phyloP scores from a whole-genome alignment of 2,113 vertebrate species.

The Nicator chloris region DNA sequence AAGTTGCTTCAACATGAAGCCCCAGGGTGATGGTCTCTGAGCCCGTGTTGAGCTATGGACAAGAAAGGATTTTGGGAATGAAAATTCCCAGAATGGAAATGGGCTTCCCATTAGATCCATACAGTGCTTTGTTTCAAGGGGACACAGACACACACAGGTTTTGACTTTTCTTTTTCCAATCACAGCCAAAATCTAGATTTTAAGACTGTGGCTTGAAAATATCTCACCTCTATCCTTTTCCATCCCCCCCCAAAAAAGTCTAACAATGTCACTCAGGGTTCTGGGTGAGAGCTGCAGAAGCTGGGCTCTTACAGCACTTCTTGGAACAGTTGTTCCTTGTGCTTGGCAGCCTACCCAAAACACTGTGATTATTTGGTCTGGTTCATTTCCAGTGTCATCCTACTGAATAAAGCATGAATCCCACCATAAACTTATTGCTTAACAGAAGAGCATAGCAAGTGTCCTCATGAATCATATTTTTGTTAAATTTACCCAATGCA shows the following conservation, averaged over 20 bases:
- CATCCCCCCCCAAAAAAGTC: fast-evolving
- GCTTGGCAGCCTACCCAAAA: neutral
- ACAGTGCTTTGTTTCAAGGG: neutral
- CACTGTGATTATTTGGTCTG: neutral
- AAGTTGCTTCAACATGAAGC: neutral
- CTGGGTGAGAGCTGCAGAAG: neutral
- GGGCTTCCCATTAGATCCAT: neutral
- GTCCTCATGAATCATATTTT: neutral
- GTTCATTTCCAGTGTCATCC: neutral
- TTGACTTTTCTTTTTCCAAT: neutral
- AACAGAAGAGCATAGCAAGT: neutral
- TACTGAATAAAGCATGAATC: neutral
- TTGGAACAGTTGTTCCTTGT: neutral
- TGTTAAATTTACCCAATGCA: neutral
- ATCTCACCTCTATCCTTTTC: neutral
- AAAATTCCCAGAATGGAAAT: neutral
- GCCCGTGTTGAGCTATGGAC: neutral
- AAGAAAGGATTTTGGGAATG: neutral
- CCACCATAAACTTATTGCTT: neutral
- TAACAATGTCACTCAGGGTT: neutral
- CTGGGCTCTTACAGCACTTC: neutral
- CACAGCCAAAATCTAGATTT: neutral
- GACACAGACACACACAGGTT: neutral
- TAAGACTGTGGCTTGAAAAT: neutral
- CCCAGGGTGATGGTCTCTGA: neutral